These are phyloP conservation scores for Oryzias sinensis DNA, from an alignment of 2,797 vertebrate species.

Conservation along the genomic window DNA sequence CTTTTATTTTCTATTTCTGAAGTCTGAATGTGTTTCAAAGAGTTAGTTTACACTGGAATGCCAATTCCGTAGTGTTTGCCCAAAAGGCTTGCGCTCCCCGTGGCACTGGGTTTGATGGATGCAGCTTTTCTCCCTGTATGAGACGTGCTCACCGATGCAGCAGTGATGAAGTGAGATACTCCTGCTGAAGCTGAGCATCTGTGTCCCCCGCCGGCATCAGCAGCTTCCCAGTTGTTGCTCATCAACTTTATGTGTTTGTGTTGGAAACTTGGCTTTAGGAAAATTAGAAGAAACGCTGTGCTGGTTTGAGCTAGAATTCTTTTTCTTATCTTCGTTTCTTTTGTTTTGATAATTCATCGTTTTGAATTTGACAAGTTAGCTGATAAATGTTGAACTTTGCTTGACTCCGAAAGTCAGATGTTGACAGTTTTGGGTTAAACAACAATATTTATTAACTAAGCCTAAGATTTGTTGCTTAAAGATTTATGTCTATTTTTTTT, in stretches of 20 bases:
- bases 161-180: slow-evolving; percentile 62
- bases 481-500: too few species aligned
- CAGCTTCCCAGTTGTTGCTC: slow-evolving; percentile 49
- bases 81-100: slow-evolving; percentile 39
- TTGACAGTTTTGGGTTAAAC: too few species aligned
- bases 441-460: too few species aligned
- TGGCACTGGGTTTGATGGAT: slow-evolving; percentile 63
- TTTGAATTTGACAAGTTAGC: background rate
- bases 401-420: too few species aligned
- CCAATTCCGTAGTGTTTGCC: slow-evolving; percentile 49
- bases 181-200: slow-evolving; percentile 63
- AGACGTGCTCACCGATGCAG: slow-evolving; percentile 61
- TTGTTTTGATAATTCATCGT: background rate
- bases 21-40: slow-evolving; percentile 34
- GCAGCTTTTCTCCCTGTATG: slow-evolving; percentile 43
- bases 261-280: slow-evolving; percentile 31
- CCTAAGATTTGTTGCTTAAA: too few species aligned
- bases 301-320: background rate
- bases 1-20: slow-evolving; percentile 23
- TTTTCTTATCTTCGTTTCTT: background rate
- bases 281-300: slow-evolving; percentile 18
- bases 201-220: slow-evolving; percentile 37
- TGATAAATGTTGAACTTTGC: too few species aligned
- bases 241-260: slow-evolving; percentile 50
- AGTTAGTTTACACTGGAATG: slow-evolving; percentile 56